phyloP scores from a whole-genome alignment of 2,797 vertebrate species.

The Tragelaphus eurycerus region DNA sequence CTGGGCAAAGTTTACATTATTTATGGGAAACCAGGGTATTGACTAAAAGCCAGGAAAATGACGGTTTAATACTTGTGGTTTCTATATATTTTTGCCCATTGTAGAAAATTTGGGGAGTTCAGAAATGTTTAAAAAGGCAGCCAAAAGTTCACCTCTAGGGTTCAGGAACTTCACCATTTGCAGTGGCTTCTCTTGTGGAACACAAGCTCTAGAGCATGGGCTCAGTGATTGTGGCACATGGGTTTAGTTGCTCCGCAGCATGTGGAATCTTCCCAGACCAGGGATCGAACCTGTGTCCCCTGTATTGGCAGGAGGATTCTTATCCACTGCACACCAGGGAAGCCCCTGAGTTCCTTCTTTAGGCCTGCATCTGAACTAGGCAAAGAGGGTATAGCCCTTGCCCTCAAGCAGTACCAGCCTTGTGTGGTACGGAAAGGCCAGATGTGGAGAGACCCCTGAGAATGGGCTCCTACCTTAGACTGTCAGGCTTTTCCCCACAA shows the following conservation, averaged over 20 bases:
- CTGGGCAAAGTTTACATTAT: constrained; percentile 27
- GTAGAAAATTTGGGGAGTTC: constrained; percentile 50
- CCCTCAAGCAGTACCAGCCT: neutral
- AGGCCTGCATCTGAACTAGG: neutral
- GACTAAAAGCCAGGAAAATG: constrained; percentile 47
- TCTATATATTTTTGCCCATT: constrained; percentile 5
- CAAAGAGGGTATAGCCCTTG: neutral
- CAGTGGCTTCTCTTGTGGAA: neutral
- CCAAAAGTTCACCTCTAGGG: neutral
- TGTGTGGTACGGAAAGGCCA: neutral
- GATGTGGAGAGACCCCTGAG: neutral
- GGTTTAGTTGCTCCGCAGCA: neutral
- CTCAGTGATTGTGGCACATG: neutral
- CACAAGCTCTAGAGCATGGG: neutral
- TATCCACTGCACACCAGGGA: neutral
- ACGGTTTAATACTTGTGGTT: neutral
- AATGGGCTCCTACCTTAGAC: neutral
- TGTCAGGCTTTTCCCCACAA: neutral
- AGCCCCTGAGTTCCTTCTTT: neutral
- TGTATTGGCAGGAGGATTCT: neutral
- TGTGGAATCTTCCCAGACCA: neutral
- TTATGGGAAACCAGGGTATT: constrained; percentile 20
- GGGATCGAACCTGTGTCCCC: neutral
- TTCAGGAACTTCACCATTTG: neutral
- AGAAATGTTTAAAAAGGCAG: constrained; percentile 33